Evolutionary conservation across 2,888 invertebrate species (phyloP), one percentile per base, ranked within the genome.

Genomic region (Coecobrya sp.): DNA sequence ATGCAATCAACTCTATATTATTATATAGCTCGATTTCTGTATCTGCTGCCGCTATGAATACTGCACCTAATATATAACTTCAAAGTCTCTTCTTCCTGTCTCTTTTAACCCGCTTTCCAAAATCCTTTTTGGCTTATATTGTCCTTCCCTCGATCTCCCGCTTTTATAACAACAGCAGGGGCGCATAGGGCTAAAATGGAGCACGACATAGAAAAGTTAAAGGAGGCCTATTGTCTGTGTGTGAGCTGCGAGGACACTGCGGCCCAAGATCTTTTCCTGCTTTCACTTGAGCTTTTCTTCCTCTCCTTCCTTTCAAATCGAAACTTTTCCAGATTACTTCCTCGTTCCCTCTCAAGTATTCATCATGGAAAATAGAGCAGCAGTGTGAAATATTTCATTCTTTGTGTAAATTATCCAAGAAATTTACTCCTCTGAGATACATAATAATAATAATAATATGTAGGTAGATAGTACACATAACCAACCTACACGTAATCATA

Each of bases 261-360:
- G n/a, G 49, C 22, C 49, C 30, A 86, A 30, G 27, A 45, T 73
- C 19, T 52, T 86, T 73, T 73, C 42, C 42, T 45, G 73, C 19
- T 27, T 27, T 27, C 27, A 65, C 65, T 65, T 65, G 25, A 25
- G 27, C 65, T 42, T 30, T 85, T n/a, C 22, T 22, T 11, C 52
- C 36, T 11, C 68, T 85, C 49, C 11, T 85, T 73, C 76, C 42
- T 76, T 86, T 86, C 86, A 76, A 70, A 86, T 86, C 70, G 42
- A 86, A 76, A 86, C 70, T 86, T 86, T 86, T 68, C 70, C n/a
- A 70, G 70, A 86, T 86, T 86, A 86, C 86, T 86, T 86, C 70
- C 76, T 73, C 76, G 59, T 45, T 30, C 30, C 4, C 13, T 49
- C 22, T 22, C 25, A 45, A 45, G 25, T 10, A 76, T 76, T 70